Evolutionary conservation across 2,888 invertebrate genomes (phyloP), one percentile per base, ranked within the genome.

Genomic region (Cynaeus angustus): DNA sequence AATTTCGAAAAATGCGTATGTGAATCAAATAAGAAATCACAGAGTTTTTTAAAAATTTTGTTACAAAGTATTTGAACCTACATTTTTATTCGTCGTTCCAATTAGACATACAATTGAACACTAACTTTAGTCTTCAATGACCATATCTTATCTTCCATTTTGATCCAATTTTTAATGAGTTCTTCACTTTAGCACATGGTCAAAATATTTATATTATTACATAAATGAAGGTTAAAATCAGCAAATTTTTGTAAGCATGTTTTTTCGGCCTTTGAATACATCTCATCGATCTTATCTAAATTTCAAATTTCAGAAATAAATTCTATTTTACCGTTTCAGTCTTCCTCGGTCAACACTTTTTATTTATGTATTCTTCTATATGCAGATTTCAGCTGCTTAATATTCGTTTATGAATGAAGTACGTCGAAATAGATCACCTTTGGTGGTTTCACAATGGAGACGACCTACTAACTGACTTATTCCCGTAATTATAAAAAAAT

Each of bases 321-420:
- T 28, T 28, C 2, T 2, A 33, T 33, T 33, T 33, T 9, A 33
- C 33, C 6, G 7, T 33, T 7, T 33, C 9, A 4, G 33, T 33
- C 7, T 6, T 33, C 33, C 6, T 2, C 6, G 6, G 41, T 37
- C n/a, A 37, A 41, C 12, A 41, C 13, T 21, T 58, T 46, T 62
- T 43, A 64, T 64, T 64, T 52, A 64, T 53, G n/a, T 64, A 64
- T 64, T 53, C 64, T 43, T 45, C 64, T 50, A 21, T 61, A 61
- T 61, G 48, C 30, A 38, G 61, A 61, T 61, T 14, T 26, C 13
- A 13, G 1, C 33, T 50, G 13, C 10, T 33, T 16, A 13, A 26
- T 10, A 61, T 37, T 26, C 46, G 13, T 8, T 10, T 61, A 61
- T 61, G 61, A 61, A 50, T 61, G 61, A 37, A 50, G 28, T 2